Percentiles rank a stretch among this genome's conserved stretches.
These are phyloP conservation scores for Cygnus atratus DNA, from an alignment of 2,113 vertebrate genomes.

Conservation along the genomic window DNA sequence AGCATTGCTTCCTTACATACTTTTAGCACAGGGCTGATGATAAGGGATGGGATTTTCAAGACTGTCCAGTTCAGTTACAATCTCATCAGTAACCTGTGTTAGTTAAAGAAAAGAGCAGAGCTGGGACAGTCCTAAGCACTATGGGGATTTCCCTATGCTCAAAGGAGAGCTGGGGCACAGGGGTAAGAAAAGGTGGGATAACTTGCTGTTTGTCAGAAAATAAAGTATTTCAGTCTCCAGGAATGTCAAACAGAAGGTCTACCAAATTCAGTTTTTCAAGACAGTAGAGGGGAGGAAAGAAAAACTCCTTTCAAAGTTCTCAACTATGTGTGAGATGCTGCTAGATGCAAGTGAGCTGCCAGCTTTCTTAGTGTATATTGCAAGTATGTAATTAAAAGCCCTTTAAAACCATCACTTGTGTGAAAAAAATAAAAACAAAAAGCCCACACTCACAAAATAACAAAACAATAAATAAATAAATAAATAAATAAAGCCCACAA, in stretches of 20 bases:
- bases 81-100: not conserved
- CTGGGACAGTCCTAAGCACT: fast-evolving
- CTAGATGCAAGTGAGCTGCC: not conserved
- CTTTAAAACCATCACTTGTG: not conserved
- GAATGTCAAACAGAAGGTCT: not conserved
- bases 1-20: not conserved
- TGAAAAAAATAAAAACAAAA: not conserved
- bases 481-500: not conserved
- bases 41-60: not conserved
- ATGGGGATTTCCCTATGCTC: not conserved
- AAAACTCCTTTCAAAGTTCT: not conserved
- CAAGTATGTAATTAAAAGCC: constrained; percentile 10
- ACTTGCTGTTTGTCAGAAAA: not conserved
- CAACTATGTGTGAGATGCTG: not conserved
- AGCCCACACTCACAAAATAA: not conserved
- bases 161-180: not conserved
- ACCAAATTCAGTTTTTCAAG: not conserved
- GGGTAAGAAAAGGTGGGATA: not conserved
- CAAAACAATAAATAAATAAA: not conserved
- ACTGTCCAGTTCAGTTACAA: not conserved
- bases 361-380: not conserved
- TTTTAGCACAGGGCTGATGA: not conserved
- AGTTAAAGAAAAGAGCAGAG: not conserved
- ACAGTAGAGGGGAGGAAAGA: not conserved
- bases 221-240: not conserved